Evolutionary conservation across 1,140 invertebrate species (phyloP).

Genomic region (Cherax destructor): DNA sequence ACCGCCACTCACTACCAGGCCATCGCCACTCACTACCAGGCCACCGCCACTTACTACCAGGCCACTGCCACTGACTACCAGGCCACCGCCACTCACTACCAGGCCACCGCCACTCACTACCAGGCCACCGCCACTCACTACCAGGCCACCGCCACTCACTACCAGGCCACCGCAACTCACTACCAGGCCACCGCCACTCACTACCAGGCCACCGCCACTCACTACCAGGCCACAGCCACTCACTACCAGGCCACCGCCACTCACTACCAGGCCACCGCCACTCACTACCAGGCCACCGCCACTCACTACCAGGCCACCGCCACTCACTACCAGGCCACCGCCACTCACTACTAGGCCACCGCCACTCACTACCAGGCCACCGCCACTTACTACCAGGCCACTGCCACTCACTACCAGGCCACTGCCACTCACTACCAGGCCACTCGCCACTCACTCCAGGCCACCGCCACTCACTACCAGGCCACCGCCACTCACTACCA

Average conservation of each 20-base stretch:
- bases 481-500: background rate
- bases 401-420: background rate
- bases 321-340: too few species aligned
- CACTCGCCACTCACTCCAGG: background rate
- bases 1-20: background rate
- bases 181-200: background rate
- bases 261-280: background rate
- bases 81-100: background rate
- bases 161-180: too few species aligned
- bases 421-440: background rate
- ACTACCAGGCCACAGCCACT: background rate
- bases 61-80: background rate
- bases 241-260: too few species aligned
- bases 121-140: too few species aligned
- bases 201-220: too few species aligned
- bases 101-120: background rate
- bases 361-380: too few species aligned
- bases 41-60: background rate
- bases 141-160: background rate
- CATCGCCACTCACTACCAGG: background rate
- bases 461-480: background rate
- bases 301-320: background rate
- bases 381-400: background rate
- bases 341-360: background rate
- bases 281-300: too few species aligned